phyloP scores from a whole-genome alignment of 2,888 invertebrate genomes.

The Pseudanteris insignis region DNA sequence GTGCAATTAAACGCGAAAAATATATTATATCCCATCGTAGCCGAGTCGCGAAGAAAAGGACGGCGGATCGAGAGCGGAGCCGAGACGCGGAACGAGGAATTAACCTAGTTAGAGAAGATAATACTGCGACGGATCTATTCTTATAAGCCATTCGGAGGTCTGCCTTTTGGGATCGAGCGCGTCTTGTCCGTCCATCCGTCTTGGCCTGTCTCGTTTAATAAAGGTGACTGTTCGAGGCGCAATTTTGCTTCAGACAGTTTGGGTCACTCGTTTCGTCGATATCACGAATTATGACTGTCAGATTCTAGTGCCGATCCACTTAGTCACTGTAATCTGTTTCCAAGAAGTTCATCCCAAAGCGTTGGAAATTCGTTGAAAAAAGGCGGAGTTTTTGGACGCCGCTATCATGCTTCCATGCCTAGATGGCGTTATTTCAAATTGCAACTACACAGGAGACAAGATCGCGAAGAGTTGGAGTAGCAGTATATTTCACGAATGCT shows the following conservation, averaged over 20 bases:
- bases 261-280: conserved; percentile 36
- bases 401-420: too few relatives aligned
- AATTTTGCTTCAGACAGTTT: conserved; percentile 36
- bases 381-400: too few relatives aligned
- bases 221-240: conserved; percentile 37
- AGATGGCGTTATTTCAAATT: too few relatives aligned
- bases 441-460: too few relatives aligned
- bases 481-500: conserved; percentile 5
- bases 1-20: conserved; percentile 57
- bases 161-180: conserved; percentile 45
- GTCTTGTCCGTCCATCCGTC: conserved; percentile 37
- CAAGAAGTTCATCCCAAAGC: conserved; percentile 2
- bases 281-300: conserved; percentile 32
- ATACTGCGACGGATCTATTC: conserved; percentile 53
- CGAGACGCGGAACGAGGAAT: conserved; percentile 50
- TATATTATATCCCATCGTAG: conserved; percentile 46
- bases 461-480: neutral
- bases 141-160: conserved; percentile 49
- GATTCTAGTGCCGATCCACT: conserved; percentile 13
- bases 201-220: conserved; percentile 47
- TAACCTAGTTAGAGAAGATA: conserved; percentile 58
- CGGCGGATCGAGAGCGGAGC: conserved; percentile 29
- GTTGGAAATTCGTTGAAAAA: conserved; percentile 3
- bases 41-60: conserved; percentile 24
- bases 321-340: conserved; percentile 13